Evolutionary conservation across 2,888 invertebrate species (phyloP).

Genomic region (Lucinisca nassula): DNA sequence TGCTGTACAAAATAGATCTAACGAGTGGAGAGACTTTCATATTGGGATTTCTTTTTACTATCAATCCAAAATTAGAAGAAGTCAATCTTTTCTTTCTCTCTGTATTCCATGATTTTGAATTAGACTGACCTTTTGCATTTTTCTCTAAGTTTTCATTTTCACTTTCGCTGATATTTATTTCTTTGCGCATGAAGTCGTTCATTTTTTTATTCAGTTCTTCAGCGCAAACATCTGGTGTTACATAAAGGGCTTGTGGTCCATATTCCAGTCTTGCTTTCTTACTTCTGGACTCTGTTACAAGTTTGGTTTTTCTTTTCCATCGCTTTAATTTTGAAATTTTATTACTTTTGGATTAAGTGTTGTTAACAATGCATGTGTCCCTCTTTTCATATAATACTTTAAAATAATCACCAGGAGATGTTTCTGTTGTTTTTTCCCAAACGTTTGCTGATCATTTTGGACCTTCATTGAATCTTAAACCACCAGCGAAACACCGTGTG

Average conservation of each 20-base stretch:
- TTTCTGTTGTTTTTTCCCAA: not conserved
- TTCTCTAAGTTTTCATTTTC: not conserved
- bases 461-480: slow-evolving; percentile 11
- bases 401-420: not conserved
- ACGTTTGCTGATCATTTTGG: slow-evolving; percentile 30
- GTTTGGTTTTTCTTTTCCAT: not conserved
- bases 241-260: not conserved
- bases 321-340: no score
- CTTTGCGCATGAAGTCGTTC: not conserved
- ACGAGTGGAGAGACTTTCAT: no score
- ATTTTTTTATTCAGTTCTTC: not conserved
- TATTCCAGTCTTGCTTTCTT: slow-evolving; percentile 10
- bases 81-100: slow-evolving; percentile 30
- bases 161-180: not conserved
- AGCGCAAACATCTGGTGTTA: not conserved
- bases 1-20: no score
- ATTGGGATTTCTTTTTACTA: not conserved
- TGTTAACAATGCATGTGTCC: no score
- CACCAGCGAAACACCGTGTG: slow-evolving; percentile 36
- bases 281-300: not conserved
- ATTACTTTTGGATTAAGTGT: no score
- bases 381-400: not conserved
- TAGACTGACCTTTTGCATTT: slow-evolving; percentile 10
- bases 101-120: not conserved
- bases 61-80: slow-evolving; percentile 13